Conservation (phyloP, 1,140 invertebrate genomes). For the Drosophila miranda region DNA sequence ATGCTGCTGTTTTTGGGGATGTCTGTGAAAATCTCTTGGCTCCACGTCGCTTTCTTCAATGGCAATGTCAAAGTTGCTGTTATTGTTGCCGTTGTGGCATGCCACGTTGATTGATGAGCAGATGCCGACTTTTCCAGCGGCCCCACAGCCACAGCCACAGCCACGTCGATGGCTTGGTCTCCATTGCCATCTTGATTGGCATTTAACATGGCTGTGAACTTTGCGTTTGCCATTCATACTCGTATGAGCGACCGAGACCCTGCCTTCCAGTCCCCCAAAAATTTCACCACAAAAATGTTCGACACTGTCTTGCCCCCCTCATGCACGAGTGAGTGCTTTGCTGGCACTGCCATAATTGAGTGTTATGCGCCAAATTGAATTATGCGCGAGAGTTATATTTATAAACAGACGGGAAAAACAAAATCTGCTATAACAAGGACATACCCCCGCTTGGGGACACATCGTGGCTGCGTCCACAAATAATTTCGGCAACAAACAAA, state of each 20-base stretch:
- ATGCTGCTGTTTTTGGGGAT: slow-evolving; percentile 37
- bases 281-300: slow-evolving; percentile 49
- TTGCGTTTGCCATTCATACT: slow-evolving; percentile 43
- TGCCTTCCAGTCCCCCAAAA: background rate
- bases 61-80: slow-evolving; percentile 50
- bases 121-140: slow-evolving; percentile 40
- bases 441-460: slow-evolving; percentile 11
- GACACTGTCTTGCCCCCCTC: background rate
- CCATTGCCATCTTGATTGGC: slow-evolving; percentile 58
- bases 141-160: background rate
- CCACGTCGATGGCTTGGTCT: slow-evolving; percentile 21
- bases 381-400: slow-evolving; percentile 25
- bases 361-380: slow-evolving; percentile 39
- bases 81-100: slow-evolving; percentile 33
- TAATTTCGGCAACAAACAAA: slow-evolving; percentile 14
- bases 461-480: background rate
- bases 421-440: slow-evolving; percentile 24
- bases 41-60: slow-evolving; percentile 45
- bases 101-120: slow-evolving; percentile 67
- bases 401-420: slow-evolving; percentile 5
- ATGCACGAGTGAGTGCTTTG: slow-evolving; percentile 15
- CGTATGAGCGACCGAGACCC: slow-evolving; percentile 12
- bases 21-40: slow-evolving; percentile 36
- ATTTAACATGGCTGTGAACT: slow-evolving; percentile 71
- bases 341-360: slow-evolving; percentile 44